Conservation (phyloP, 2,113 vertebrate genomes). For the Callipepla squamata region DNA sequence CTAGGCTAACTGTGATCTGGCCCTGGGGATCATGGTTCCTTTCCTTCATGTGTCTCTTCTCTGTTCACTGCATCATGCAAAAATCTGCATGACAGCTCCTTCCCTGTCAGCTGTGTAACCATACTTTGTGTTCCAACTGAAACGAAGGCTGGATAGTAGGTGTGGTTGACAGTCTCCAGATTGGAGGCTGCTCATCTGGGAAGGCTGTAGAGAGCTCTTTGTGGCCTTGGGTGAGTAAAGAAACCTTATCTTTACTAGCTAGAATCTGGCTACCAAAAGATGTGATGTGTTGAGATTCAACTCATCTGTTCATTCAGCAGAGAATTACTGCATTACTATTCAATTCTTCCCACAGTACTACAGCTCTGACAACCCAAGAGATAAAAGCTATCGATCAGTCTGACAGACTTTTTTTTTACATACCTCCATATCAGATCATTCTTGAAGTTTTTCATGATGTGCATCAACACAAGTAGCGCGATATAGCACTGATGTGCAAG, state of each 20-base stretch:
- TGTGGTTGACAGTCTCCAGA: not conserved
- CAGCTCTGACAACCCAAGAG: not conserved
- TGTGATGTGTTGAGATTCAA: not conserved
- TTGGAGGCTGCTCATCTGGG: not conserved
- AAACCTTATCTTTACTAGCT: accelerated
- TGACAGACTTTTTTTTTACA: not conserved
- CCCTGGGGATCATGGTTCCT: not conserved
- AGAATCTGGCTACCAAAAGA: not conserved
- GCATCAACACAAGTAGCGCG: not conserved
- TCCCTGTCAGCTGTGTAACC: not conserved
- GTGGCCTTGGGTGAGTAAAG: not conserved
- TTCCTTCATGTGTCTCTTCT: not conserved
- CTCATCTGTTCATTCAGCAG: not conserved
- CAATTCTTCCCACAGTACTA: not conserved
- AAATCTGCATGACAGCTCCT: not conserved
- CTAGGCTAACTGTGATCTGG: not conserved
- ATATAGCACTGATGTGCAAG: not conserved
- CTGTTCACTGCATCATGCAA: not conserved
- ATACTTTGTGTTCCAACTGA: not conserved
- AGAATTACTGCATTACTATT: not conserved
- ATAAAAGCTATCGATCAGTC: not conserved
- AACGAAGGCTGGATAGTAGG: not conserved
- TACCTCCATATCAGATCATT: not conserved
- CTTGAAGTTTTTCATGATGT: not conserved
- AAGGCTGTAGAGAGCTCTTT: not conserved